Evolutionary conservation across 2,797 vertebrate species (phyloP), one percentile per base, ranked within the genome.

Genomic region (Cyprinella venusta): DNA sequence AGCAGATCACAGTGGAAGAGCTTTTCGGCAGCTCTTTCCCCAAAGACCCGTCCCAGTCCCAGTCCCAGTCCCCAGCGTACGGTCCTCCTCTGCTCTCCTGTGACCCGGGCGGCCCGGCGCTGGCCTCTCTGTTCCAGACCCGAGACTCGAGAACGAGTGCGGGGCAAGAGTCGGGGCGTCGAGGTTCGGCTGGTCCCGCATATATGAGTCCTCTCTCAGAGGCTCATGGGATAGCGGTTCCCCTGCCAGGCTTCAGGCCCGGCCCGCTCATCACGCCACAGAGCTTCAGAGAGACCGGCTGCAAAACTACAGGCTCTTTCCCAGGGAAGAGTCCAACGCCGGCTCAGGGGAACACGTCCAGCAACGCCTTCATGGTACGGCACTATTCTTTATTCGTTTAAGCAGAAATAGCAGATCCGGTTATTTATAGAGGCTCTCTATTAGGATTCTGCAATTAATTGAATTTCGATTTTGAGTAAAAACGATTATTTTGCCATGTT

Each of bases 1-100:
- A 98, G 90, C 98, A 99, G 92, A 96, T 99, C 91, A 99, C 97
- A 3, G 96, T 99, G 54, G 98, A 99, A 93, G 98, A 99, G 86
- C 93, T 99, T 64, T 99, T 99, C 89, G 97, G 97, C 87, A 97
- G 96, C 0, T 96, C 97, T 82, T 90, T 98, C 77, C 94, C 95
- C n/a, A 99, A 97, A 90, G 97, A 98, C 48, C 93, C 95, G 15
- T 85, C 30, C 30, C 2, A 33, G 75, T 88, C 89, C 92, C 26
- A 80, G 48, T 93, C 85, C 91, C 96, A 72, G 95, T 1, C 90
- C 94, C 21, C 90, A 48, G 45, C 45, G 13, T 48, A 48, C 13
- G 45, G 95, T 82, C 89, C 91, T 71, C 87, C 92, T 13, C 92
- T 92, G 1, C 93, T 94, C 24, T 86, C 94, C 21, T 88, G 91